phyloP scores from a whole-genome alignment of 1,140 invertebrate species.

The Panagrolaimus sp. region DNA sequence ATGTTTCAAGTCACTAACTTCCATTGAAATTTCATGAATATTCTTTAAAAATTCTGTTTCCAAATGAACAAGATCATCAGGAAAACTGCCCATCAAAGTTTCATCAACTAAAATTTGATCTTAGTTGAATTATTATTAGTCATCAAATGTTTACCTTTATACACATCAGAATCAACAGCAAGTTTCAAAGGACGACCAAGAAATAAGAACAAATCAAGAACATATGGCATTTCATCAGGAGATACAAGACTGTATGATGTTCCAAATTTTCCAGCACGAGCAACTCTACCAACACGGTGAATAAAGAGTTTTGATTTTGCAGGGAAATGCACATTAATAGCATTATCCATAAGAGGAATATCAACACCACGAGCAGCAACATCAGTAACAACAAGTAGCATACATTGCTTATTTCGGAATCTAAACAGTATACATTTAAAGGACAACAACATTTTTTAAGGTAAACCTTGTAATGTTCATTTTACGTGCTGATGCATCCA shows the following conservation, averaged over 20 bases:
- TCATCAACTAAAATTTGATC: slow-evolving; percentile 58
- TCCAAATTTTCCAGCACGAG: slow-evolving; percentile 82
- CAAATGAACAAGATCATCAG: slow-evolving; percentile 75
- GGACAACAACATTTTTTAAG: slow-evolving; percentile 14
- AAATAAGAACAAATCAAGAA: slow-evolving; percentile 89
- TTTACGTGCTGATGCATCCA: slow-evolving; percentile 89
- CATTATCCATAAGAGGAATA: slow-evolving; percentile 88
- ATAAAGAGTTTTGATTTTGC: slow-evolving; percentile 93
- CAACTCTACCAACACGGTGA: slow-evolving; percentile 93
- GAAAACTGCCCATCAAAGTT: slow-evolving; percentile 71
- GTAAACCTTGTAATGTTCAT: slow-evolving; percentile 74
- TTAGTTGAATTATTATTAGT: background rate
- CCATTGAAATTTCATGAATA: slow-evolving; percentile 70
- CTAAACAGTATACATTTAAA: slow-evolving; percentile 61
- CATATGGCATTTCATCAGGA: slow-evolving; percentile 81
- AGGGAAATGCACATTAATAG: slow-evolving; percentile 96
- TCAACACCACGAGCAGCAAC: slow-evolving; percentile 93
- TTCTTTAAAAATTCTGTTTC: slow-evolving; percentile 73
- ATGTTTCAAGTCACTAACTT: slow-evolving; percentile 71
- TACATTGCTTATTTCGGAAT: slow-evolving; percentile 69
- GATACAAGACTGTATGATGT: slow-evolving; percentile 80
- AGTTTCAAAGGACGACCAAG: slow-evolving; percentile 66
- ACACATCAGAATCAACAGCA: slow-evolving; percentile 30
- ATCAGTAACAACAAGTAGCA: slow-evolving; percentile 84
- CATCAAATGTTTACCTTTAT: slow-evolving; percentile 25